Percentiles rank a stretch among this genome's conserved stretches.
These are phyloP conservation scores for Elachura formosa DNA, from an alignment of 2,113 vertebrate genomes.

Conservation along the genomic window DNA sequence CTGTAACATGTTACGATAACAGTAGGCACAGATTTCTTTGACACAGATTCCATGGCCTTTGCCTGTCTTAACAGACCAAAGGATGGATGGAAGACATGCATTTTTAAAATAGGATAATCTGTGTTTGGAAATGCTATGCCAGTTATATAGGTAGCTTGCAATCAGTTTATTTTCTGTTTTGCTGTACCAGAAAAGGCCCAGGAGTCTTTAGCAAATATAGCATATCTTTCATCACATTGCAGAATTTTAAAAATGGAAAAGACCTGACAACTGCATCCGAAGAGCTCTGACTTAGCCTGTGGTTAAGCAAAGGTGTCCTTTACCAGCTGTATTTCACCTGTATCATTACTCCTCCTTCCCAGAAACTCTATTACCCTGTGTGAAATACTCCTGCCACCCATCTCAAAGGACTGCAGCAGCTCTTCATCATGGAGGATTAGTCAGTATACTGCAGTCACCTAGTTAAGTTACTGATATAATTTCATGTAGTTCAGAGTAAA, in stretches of 20 bases:
- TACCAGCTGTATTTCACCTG: neutral
- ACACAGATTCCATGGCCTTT: neutral
- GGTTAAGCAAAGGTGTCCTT: conserved; percentile 1
- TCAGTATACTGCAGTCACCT: neutral
- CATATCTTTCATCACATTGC: neutral
- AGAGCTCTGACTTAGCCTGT: conserved; percentile 12
- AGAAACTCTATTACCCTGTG: neutral
- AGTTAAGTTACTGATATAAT: neutral
- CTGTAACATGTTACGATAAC: neutral
- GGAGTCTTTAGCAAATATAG: neutral
- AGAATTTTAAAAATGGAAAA: neutral
- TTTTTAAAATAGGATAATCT: neutral
- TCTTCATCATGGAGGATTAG: neutral
- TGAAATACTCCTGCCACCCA: neutral
- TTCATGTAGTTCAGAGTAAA: neutral
- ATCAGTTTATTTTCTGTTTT: neutral
- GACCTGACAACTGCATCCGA: neutral
- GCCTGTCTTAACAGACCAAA: neutral
- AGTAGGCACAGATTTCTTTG: neutral
- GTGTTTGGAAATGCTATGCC: neutral
- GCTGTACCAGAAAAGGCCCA: neutral
- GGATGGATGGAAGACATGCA: fast-evolving
- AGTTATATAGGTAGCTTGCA: neutral
- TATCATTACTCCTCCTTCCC: neutral
- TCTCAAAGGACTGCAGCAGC: conserved; percentile 18